Conservation (phyloP, 53 echinoderm and acorn worm genomes). For the Astropecten irregularis region DNA sequence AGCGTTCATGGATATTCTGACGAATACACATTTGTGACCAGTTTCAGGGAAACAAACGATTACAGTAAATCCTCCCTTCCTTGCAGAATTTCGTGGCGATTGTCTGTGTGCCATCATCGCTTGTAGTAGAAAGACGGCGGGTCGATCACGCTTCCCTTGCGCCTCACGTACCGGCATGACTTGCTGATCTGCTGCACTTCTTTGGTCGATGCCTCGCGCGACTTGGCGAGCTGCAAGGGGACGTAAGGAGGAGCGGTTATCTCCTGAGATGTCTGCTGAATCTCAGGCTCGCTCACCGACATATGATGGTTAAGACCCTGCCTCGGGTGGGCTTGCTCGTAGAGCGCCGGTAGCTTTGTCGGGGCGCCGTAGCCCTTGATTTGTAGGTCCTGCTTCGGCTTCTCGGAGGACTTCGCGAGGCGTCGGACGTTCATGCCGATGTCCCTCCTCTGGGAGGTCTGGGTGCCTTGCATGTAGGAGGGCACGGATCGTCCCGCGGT, state of each 20-base stretch:
- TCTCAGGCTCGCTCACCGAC: too few relatives aligned
- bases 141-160: slow-evolving; percentile 24
- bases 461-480: slow-evolving; percentile 22
- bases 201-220: neutral
- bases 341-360: neutral
- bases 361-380: slow-evolving; percentile 31
- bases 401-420: neutral
- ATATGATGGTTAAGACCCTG: neutral
- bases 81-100: too few relatives aligned
- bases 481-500: neutral
- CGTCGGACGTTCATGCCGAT: slow-evolving; percentile 14
- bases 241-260: neutral
- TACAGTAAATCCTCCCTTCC: too few relatives aligned
- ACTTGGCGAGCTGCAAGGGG: slow-evolving; percentile 4
- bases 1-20: too few relatives aligned
- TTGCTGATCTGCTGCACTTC: slow-evolving; percentile 13
- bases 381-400: neutral
- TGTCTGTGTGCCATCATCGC: too few relatives aligned
- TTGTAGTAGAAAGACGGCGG: slow-evolving; percentile 27
- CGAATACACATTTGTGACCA: too few relatives aligned
- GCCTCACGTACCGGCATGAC: slow-evolving; percentile 19
- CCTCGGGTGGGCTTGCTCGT: neutral
- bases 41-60: too few relatives aligned
- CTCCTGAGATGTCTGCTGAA: neutral
- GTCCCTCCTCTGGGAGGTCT: slow-evolving; percentile 22